Evolutionary conservation across 2,113 vertebrate species (phyloP).

Genomic region (Rhinopomastus cyanomelas): DNA sequence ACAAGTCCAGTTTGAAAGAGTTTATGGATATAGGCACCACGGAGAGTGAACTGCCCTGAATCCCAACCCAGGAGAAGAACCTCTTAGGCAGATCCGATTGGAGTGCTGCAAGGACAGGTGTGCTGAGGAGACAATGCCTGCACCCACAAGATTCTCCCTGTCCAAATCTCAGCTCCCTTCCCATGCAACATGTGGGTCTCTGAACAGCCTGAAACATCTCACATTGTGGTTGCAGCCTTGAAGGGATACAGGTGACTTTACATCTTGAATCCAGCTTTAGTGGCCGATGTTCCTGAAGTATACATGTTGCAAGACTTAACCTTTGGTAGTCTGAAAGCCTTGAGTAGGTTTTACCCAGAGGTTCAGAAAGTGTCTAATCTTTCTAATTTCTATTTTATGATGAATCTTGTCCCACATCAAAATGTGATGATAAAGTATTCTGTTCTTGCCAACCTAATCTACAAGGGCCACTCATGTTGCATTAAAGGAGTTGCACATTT

Average conservation of each 20-base stretch:
- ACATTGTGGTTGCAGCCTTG: neutral
- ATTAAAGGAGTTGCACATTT: slow-evolving; percentile 53
- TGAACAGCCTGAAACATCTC: neutral
- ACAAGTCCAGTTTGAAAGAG: neutral
- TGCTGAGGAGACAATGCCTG: neutral
- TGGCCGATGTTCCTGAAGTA: neutral
- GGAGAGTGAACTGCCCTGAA: neutral
- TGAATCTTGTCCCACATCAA: neutral
- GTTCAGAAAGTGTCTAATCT: neutral
- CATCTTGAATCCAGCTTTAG: neutral
- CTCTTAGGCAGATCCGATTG: no score
- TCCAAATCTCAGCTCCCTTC: neutral
- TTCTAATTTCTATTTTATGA: neutral
- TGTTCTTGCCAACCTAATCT: slow-evolving; percentile 4
- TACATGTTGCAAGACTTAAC: neutral
- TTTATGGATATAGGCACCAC: no score
- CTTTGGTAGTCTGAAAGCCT: neutral
- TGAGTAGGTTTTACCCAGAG: neutral
- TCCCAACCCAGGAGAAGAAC: neutral
- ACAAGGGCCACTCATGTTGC: neutral
- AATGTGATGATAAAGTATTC: neutral
- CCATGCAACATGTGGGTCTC: neutral
- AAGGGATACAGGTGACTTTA: neutral
- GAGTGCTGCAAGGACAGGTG: neutral
- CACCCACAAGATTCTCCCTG: neutral